Percentiles rank a stretch among this genome's conserved stretches.
These are phyloP conservation scores for Acanthiza pusilla DNA, from an alignment of 2,797 vertebrate genomes.

Conservation along the genomic window DNA sequence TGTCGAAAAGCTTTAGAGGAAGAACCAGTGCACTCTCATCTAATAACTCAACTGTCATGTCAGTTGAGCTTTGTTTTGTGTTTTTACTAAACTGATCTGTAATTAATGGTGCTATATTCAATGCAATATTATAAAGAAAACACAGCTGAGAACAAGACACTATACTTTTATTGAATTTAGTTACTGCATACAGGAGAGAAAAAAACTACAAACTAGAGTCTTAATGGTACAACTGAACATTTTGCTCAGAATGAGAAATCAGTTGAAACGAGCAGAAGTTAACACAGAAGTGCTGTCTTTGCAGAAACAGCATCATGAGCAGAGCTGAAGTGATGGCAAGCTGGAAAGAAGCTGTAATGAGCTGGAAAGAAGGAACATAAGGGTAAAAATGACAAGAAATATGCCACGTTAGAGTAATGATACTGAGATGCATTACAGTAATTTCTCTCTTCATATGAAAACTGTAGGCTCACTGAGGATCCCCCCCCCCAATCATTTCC, in stretches of 20 bases:
- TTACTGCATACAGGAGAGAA: background rate
- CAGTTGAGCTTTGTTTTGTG: background rate
- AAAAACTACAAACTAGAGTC: background rate
- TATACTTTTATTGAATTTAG: background rate
- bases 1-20: background rate
- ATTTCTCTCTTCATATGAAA: background rate
- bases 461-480: background rate
- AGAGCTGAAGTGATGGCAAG: background rate
- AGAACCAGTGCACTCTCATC: background rate
- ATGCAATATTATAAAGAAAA: background rate
- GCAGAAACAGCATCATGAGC: background rate
- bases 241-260: background rate
- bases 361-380: background rate
- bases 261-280: background rate
- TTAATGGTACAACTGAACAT: background rate
- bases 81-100: background rate
- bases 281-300: background rate
- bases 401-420: background rate
- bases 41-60: background rate
- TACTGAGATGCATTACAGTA: background rate
- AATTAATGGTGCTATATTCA: background rate
- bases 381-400: background rate
- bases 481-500: background rate
- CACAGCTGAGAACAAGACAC: background rate
- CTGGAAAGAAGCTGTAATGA: background rate